Percentiles rank a stretch among this genome's conserved stretches.
These are phyloP conservation scores for Fratercula arctica DNA, from an alignment of 2,797 vertebrate genomes.

Conservation along the genomic window DNA sequence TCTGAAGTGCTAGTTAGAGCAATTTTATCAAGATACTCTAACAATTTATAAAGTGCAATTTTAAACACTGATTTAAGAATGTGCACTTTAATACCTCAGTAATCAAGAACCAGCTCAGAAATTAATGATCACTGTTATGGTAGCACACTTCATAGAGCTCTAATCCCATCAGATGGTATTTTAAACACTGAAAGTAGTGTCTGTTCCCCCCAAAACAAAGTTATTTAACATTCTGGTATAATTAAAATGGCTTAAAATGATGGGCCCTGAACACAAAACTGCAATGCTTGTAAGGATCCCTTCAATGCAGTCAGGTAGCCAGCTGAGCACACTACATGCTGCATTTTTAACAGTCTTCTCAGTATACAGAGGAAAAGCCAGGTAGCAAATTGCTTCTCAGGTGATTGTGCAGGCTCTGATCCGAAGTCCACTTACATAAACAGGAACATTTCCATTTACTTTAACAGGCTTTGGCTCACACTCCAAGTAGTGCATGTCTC, in stretches of 20 bases:
- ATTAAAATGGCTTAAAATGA: neutral
- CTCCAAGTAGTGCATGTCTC: neutral
- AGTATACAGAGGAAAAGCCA: neutral
- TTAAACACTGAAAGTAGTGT: neutral
- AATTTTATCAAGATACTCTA: neutral
- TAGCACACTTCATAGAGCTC: neutral
- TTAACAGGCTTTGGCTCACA: slow-evolving; percentile 19
- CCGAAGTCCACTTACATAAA: slow-evolving; percentile 28
- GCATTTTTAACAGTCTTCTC: neutral
- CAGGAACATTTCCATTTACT: slow-evolving; percentile 10
- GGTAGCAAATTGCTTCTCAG: slow-evolving; percentile 44
- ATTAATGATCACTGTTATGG: neutral
- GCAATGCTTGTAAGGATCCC: neutral
- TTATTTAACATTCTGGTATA: neutral
- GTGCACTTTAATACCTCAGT: neutral
- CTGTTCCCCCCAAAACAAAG: neutral
- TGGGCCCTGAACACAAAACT: neutral
- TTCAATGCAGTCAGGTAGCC: neutral
- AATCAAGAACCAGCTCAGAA: neutral
- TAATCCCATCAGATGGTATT: neutral
- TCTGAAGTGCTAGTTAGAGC: neutral
- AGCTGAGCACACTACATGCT: neutral
- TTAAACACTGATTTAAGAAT: neutral
- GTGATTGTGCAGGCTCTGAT: slow-evolving; percentile 46
- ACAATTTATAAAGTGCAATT: neutral